Conservation (phyloP, 2,888 invertebrate species). For the Sthenelais limicola region DNA sequence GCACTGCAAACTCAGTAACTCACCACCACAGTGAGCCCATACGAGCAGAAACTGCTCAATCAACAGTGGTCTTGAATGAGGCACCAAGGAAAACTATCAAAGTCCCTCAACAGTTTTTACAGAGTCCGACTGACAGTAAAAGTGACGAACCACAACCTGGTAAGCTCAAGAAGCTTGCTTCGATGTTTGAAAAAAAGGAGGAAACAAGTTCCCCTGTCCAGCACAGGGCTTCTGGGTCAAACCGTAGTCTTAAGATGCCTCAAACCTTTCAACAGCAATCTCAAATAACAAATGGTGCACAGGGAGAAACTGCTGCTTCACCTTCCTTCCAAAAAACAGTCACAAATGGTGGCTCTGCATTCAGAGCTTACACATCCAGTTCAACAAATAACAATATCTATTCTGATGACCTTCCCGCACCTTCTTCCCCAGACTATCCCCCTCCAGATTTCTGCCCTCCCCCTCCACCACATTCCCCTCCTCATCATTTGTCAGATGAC, state of each 20-base stretch:
- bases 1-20: too few relatives aligned
- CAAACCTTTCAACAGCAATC: conserved; percentile 1
- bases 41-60: too few relatives aligned
- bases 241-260: conserved; percentile 11
- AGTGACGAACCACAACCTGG: too few relatives aligned
- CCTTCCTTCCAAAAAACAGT: too few relatives aligned
- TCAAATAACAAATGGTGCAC: too few relatives aligned
- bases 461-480: conserved; percentile 5
- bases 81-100: conserved; percentile 7
- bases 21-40: too few relatives aligned
- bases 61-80: conserved; percentile 12
- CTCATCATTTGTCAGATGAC: too few relatives aligned
- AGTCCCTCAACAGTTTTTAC: neutral
- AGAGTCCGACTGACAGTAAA: neutral
- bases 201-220: neutral
- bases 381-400: too few relatives aligned
- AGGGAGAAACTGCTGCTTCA: too few relatives aligned
- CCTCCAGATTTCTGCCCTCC: conserved; percentile 29
- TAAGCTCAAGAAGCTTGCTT: conserved; percentile 18
- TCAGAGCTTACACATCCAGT: too few relatives aligned
- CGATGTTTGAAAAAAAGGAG: conserved; percentile 24
- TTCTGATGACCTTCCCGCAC: conserved; percentile 12
- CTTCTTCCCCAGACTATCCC: neutral
- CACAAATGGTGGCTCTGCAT: too few relatives aligned
- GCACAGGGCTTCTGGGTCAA: too few relatives aligned